Base-by-base conservation (phyloP, 2,888 invertebrate species). In the Leptarthrus brevirostris region DNA sequence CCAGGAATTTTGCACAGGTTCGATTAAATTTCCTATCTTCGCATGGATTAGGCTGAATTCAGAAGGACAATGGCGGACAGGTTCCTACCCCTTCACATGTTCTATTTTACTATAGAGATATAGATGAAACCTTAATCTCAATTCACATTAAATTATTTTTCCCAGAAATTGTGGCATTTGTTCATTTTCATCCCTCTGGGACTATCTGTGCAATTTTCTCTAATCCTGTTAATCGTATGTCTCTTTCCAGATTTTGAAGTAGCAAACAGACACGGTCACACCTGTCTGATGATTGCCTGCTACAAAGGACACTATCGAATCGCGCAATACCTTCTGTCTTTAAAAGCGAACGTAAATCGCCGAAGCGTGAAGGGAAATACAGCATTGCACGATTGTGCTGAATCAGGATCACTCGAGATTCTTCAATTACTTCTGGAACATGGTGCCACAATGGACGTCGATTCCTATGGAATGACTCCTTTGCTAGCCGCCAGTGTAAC, bases 221-320 rank as follows among this genome's bases (percentile, higher is more conserved):
- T n/a, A n/a, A n/a, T n/a, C n/a, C n/a, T n/a, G n/a, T n/a, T n/a
- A n/a, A n/a, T n/a, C n/a, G n/a, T n/a, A n/a, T n/a, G n/a, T n/a
- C n/a, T n/a, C n/a, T n/a, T n/a, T n/a, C n/a, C 89, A 89, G 96
- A 98, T 86, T 93, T 98, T 83, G 97, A 98, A 87, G 92, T 97
- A 82, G 95, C 97, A 20, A 98, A 98, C 84, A 89, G 95, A 76
- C 95, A 96, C 83, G 96, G 95, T 0, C 98, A 98, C 86, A 98
- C 98, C 12, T 97, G 97, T 82, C 88, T 98, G 34, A 98, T 98
- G 98, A 98, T 98, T 76, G 95, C 97, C 56, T 97, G 97, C 86
- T 98, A 96, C 86, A 96, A 97, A 84, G 95, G 96, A 72, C 97
- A 98, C 86, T 90, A 92, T 78, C 89, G 91, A 81, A 97, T 98